Evolutionary conservation across 35 echinoderm and acorn worm genomes (phyloP).

Genomic region (Apostichopus japonicus): DNA sequence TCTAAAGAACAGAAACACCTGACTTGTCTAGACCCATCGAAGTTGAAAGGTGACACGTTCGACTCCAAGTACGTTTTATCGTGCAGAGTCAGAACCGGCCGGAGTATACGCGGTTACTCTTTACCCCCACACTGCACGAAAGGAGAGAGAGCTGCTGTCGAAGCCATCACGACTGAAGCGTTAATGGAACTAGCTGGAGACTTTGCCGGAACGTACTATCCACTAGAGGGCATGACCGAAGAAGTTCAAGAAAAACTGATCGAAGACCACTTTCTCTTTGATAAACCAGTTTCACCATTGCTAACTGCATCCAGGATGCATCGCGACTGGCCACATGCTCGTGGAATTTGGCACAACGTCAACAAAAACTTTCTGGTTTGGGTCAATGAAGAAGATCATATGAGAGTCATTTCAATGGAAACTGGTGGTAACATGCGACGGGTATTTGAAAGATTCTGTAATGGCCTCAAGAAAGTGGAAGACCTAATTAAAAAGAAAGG

Average conservation of each 20-base stretch:
- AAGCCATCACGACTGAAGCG: constrained; percentile 76
- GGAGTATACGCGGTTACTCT: constrained; percentile 89
- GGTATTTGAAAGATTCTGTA: constrained; percentile 92
- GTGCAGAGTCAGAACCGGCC: constrained; percentile 90
- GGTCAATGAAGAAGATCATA: constrained; percentile 99
- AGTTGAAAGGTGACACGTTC: constrained; percentile 80
- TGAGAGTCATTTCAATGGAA: constrained; percentile 96
- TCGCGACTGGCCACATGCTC: constrained; percentile 95
- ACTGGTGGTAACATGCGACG: constrained; percentile 86
- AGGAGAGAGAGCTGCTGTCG: constrained; percentile 85
- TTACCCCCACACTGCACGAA: constrained; percentile 87
- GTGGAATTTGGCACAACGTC: constrained; percentile 95
- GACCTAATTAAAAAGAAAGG: constrained; percentile 78
- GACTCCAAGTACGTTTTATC: constrained; percentile 96
- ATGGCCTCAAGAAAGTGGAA: constrained; percentile 90
- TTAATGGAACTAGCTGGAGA: constrained; percentile 81
- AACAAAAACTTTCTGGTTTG: constrained; percentile 98
- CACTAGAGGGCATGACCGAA: constrained; percentile 95
- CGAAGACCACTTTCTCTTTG: constrained; percentile 96
- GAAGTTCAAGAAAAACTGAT: constrained; percentile 93
- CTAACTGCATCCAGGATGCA: constrained; percentile 95
- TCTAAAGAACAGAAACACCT: constrained; percentile 76
- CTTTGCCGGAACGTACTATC: constrained; percentile 85
- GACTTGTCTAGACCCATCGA: constrained; percentile 80
- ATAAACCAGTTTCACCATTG: constrained; percentile 98